These are phyloP conservation scores for Pica pica DNA, from an alignment of 2,113 vertebrate species.

Conservation along the genomic window DNA sequence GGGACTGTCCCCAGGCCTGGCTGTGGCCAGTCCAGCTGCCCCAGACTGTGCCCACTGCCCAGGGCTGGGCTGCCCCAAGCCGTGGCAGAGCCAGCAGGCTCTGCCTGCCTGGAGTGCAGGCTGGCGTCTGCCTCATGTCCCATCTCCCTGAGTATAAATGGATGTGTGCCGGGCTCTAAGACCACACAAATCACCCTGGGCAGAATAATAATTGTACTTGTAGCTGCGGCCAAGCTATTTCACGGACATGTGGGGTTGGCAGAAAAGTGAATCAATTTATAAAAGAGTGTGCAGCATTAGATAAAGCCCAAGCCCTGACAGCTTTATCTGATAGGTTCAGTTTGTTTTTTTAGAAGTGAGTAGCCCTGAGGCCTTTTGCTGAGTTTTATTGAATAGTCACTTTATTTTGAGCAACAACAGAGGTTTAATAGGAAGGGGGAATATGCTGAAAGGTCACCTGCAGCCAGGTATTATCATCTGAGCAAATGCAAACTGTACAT, in stretches of 20 bases:
- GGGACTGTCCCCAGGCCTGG: background rate
- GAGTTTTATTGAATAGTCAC: slow-evolving; percentile 29
- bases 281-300: slow-evolving; percentile 65
- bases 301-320: slow-evolving; percentile 58
- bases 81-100: background rate
- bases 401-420: slow-evolving; percentile 62
- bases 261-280: slow-evolving; percentile 74
- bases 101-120: background rate
- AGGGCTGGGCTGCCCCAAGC: background rate
- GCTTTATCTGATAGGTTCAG: slow-evolving; percentile 68
- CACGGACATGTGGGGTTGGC: slow-evolving; percentile 58
- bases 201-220: slow-evolving; percentile 68
- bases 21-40: background rate
- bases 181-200: slow-evolving; percentile 63
- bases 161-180: slow-evolving; percentile 50
- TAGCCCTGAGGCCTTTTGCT: slow-evolving; percentile 31
- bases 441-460: slow-evolving; percentile 44
- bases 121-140: slow-evolving; percentile 29
- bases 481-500: background rate
- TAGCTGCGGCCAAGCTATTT: slow-evolving; percentile 66
- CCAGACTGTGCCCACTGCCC: background rate
- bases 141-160: slow-evolving; percentile 40
- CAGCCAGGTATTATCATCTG: background rate
- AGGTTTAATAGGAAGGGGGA: slow-evolving; percentile 39
- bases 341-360: slow-evolving; percentile 61